Conservation (phyloP, 2,888 invertebrate species). For the Mamestra brassicae region DNA sequence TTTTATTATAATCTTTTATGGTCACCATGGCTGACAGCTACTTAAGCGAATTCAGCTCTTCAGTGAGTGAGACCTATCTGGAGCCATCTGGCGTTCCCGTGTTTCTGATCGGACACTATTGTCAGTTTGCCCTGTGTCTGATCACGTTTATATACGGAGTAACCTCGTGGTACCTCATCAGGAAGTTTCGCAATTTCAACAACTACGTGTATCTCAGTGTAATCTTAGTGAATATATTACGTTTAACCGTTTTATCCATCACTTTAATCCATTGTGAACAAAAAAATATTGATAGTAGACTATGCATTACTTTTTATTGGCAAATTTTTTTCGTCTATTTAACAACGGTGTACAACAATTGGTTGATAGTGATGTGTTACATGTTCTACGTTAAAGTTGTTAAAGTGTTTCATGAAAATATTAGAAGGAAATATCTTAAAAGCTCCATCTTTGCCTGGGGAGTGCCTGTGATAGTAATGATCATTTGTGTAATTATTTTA, state of each 20-base stretch:
- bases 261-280: slow-evolving; percentile 5
- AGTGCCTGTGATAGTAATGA: slow-evolving; percentile 11
- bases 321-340: slow-evolving; percentile 26
- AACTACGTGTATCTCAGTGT: slow-evolving; percentile 35
- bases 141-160: slow-evolving; percentile 27
- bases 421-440: slow-evolving; percentile 22
- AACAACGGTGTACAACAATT: slow-evolving; percentile 23
- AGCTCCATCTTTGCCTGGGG: slow-evolving; percentile 24
- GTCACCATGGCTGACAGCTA: background rate
- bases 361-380: slow-evolving; percentile 36
- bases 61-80: background rate
- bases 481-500: background rate
- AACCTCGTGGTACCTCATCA: slow-evolving; percentile 33
- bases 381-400: slow-evolving; percentile 41
- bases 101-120: slow-evolving; percentile 9
- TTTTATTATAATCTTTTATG: background rate
- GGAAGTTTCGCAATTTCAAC: slow-evolving; percentile 25
- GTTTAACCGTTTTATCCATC: slow-evolving; percentile 1
- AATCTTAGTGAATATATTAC: slow-evolving; percentile 23
- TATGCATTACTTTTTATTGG: slow-evolving; percentile 5
- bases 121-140: background rate
- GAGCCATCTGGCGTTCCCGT: background rate
- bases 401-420: slow-evolving; percentile 32
- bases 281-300: background rate
- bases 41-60: background rate